Evolutionary conservation across 2,113 vertebrate genomes (phyloP), one percentile per base, ranked within the genome.

Genomic region (Petrocephalus zakoni): DNA sequence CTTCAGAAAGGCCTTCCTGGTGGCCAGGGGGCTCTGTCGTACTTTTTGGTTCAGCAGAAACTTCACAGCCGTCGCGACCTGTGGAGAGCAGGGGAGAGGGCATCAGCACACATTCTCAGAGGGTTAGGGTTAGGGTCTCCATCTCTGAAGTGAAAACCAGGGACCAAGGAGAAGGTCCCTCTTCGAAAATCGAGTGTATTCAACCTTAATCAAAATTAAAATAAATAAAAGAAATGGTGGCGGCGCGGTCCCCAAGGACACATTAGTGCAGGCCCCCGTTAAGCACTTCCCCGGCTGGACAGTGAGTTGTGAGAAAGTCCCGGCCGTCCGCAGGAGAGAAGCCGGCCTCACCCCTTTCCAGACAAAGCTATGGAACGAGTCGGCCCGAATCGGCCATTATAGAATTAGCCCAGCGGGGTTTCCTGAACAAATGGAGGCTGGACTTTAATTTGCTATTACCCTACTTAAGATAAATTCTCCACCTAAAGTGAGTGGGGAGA

Each of bases 31-130:
- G 91, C 98, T 99, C 92, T 99, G 97, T 58, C 96, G 97, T 85
- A 99, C 98, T 89, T 97, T 96, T 7, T 96, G 96, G 94, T 99
- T 99, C 93, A 99, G 97, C 58, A 99, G 95, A 94, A 99, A 99
- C 94, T 99, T 98, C 91, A 98, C 96, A 86, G 98, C 98, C 21
- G 98, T 99, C 90, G 96, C 94, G 92, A 99, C 97, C 98, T 99
- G 94, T 47, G 21, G 89, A 92, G 87, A 92, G 51, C 92, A 2
- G 92, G 42, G 72, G 25, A 13, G 19, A 42, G 7, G 19, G 15
- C 6, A 19, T 21, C 22, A 19, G 22, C 37, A 29, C 34, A 37
- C 34, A 75, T 75, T 42, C 34, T 13, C 72, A 42, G 37, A 8
- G 34, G 19, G 17, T n/a, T n/a, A n/a, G n/a, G n/a, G n/a, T n/a